A percentile compares a stretch with the other conserved stretches of the same genome.
phyloP scores from a whole-genome alignment of 2,113 vertebrate genomes.

The Sebastes schlegelii region DNA sequence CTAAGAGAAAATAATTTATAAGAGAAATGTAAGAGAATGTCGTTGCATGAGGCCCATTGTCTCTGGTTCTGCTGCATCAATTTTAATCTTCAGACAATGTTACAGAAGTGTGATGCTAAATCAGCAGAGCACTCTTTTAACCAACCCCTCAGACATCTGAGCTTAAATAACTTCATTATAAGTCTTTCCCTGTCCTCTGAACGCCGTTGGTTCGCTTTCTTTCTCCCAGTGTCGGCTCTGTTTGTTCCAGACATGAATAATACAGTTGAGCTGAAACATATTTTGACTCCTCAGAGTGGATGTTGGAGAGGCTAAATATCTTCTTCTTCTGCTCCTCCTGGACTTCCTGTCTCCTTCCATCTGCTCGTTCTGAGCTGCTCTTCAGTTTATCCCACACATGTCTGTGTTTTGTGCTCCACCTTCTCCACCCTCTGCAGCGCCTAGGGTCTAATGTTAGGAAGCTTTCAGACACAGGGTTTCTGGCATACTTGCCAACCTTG shows the following conservation, averaged over 20 bases:
- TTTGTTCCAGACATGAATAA: constrained; percentile 26
- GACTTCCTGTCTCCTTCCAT: constrained; percentile 37
- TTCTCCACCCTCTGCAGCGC: neutral
- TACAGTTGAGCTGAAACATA: constrained; percentile 15
- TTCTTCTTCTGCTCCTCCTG: constrained; percentile 30
- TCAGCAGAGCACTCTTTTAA: no score
- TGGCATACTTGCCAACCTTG: no score
- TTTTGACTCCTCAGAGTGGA: constrained; percentile 3
- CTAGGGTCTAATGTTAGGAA: constrained; percentile 5
- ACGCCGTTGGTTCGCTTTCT: neutral
- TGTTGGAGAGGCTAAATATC: constrained; percentile 23
- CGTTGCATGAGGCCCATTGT: no score
- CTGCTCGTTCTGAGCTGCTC: neutral
- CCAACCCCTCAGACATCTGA: no score
- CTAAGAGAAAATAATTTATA: no score
- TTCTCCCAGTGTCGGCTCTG: neutral
- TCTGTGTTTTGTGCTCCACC: neutral
- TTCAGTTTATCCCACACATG: constrained; percentile 3
- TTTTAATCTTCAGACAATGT: no score
- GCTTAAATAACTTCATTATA: no score
- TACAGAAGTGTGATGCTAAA: no score
- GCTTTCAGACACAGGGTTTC: neutral
- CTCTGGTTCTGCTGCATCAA: no score
- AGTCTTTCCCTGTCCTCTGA: no score
- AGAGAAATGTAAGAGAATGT: no score